Percentiles rank a stretch among this genome's conserved stretches.
These are phyloP conservation scores for Apeira syringaria DNA, from an alignment of 2,888 invertebrate genomes.

Conservation along the genomic window DNA sequence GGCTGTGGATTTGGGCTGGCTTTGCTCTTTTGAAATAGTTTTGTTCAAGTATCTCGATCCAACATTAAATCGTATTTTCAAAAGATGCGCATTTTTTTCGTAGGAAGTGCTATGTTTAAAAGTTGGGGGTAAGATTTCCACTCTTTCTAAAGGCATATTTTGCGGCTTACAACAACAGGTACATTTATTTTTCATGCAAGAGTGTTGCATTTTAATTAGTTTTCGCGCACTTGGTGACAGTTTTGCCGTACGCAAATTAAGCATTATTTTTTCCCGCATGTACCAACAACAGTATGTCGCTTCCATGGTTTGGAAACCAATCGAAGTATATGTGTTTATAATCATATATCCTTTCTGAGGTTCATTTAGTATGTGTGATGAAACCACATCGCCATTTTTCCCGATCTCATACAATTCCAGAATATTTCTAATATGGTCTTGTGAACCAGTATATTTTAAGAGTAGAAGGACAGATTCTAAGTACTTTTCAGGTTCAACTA, in stretches of 20 bases:
- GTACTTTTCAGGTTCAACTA: slow-evolving; percentile 1
- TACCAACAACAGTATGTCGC: slow-evolving; percentile 42
- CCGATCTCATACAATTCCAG: slow-evolving; percentile 28
- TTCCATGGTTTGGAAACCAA: slow-evolving; percentile 1
- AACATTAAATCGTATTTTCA: slow-evolving; percentile 1
- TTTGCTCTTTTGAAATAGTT: neutral
- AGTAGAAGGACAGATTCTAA: slow-evolving; percentile 12
- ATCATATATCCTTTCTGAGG: neutral
- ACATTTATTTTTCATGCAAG: slow-evolving; percentile 29
- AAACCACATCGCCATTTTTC: slow-evolving; percentile 20
- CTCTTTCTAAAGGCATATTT: neutral
- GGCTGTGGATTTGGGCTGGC: neutral
- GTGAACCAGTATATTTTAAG: slow-evolving; percentile 7
- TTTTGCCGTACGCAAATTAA: slow-evolving; percentile 15
- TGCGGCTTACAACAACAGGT: slow-evolving; percentile 22
- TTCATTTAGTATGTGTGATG: slow-evolving; percentile 7
- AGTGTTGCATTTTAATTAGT: slow-evolving; percentile 31
- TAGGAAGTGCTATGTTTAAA: slow-evolving; percentile 5
- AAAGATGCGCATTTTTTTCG: neutral
- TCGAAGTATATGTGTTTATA: slow-evolving; percentile 5
- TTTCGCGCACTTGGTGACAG: slow-evolving; percentile 22
- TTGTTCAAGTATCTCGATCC: neutral
- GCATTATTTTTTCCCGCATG: slow-evolving; percentile 33
- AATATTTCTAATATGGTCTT: neutral
- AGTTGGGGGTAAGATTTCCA: neutral